Evolutionary conservation across 2,113 vertebrate genomes (phyloP).

Genomic region (Dendropsophus ebraccatus): DNA sequence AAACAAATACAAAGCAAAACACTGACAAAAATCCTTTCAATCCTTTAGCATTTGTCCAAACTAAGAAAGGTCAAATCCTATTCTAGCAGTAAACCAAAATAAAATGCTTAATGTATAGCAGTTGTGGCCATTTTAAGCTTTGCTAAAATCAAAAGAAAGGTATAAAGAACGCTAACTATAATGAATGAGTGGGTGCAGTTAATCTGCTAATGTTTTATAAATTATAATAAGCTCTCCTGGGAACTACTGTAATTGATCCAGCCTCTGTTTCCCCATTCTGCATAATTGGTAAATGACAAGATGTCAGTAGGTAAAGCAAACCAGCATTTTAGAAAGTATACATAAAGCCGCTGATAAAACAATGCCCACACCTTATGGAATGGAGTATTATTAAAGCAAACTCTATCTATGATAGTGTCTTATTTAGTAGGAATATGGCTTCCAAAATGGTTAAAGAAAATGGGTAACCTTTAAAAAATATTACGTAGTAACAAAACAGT

Average conservation of each 20-base stretch:
- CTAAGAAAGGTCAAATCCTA: neutral
- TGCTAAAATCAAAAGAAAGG: neutral
- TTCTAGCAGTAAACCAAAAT: neutral
- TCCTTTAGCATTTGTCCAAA: neutral
- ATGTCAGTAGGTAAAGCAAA: slow-evolving; percentile 2
- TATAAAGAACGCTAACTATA: neutral
- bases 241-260: slow-evolving; percentile 23
- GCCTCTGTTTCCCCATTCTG: slow-evolving; percentile 9
- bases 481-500: neutral
- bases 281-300: slow-evolving; percentile 24
- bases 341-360: neutral
- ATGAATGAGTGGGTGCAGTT: slow-evolving; percentile 19
- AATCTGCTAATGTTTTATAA: slow-evolving; percentile 45
- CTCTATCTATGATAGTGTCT: too few species aligned
- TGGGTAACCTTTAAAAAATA: slow-evolving; percentile 4
- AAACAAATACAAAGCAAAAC: neutral
- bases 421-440: neutral
- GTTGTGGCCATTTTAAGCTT: neutral
- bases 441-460: neutral
- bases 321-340: neutral
- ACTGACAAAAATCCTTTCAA: neutral
- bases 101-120: neutral
- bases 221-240: slow-evolving; percentile 36
- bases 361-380: neutral
- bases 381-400: too few species aligned